Base-by-base conservation (phyloP, 1,140 invertebrate species). In the Grapholita molesta region DNA sequence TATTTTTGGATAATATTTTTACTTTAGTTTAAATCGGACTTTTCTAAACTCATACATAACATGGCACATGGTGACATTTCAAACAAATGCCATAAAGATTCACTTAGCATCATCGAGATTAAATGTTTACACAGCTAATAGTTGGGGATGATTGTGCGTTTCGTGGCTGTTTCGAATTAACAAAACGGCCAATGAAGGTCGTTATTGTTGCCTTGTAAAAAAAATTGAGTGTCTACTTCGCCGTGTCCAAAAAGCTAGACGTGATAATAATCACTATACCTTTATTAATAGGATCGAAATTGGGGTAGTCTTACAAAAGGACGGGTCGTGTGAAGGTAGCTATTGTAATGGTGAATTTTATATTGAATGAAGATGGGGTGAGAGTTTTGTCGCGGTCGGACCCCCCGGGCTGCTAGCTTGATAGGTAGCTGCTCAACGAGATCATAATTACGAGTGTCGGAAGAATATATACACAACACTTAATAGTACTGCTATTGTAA, bases 141-240 rank as follows among this genome's bases (percentile, higher is more conserved):
- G 28, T 25, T 18, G 76, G 65, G 67, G 78, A 86, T 86, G 87
- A 88, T 82, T 85, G 72, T 78, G 82, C 84, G 68, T 80, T 87
- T 84, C 77, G 80, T 87, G 83, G 85, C 83, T 84, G 79, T 84
- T 84, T 83, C 77, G 78, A 76, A 83, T 86, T 77, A 80, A 86
- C 85, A 86, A 90, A 89, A 84, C 80, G 81, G 85, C 86, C 83
- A 90, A 90, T 88, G 88, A 88, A 84, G 77, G 77, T 75, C 74
- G 68, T 82, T 80, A 86, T 90, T 89, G 86, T 88, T 80, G 67
- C 68, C 73, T 79, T 84, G 81, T 82, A 74, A 84, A 84, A 88
- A 78, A 76, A 82, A 75, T 80, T 75, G 78, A 80, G 75, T 79
- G 61, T 71, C 67, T 70, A 72, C 70, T 48, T 48, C 66, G 38